Base-by-base conservation (phyloP, 1,140 invertebrate species). In the Drosophila saltans region DNA sequence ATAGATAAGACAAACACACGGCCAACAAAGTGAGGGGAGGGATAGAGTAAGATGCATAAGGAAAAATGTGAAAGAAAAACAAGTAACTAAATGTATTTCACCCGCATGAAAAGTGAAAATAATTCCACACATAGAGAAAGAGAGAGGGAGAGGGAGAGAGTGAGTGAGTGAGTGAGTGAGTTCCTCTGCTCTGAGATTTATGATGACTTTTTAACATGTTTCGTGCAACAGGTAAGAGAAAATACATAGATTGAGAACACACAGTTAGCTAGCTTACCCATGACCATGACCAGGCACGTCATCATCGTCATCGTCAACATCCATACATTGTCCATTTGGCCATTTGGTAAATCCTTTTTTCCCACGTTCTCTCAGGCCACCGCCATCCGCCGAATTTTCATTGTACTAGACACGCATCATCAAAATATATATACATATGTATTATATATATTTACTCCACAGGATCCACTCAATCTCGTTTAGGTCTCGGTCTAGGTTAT, bases 141-240 rank as follows among this genome's bases (percentile, higher is more conserved):
- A 45, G n/a, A 24, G 1, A 26, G 6, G 8, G 40, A 41, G 52
- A 75, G 55, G 52, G 9, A 43, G 43, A 40, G 24, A 41, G 36
- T 43, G 6, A 26, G 21, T 24, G 16, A 43, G 33, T 3, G 21
- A 62, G 56, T 7, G 21, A 36, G 40, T n/a, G 36, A 69, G 41
- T 57, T 69, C 57, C 21, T 58, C 39, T n/a, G n/a, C 66, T 52
- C 66, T 52, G 79, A 89, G 85, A 88, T 88, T 89, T 88, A 88
- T 88, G 85, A 88, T 88, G 84, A 88, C 84, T 88, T 88, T 84
- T 89, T 78, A 89, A 88, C 84, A 84, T 88, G 83, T 52, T 83
- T 77, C 65, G 72, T 69, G 79, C 84, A 88, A 88, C 84, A 88
- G 84, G 84, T 88, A 88, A 89, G 10, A 24, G 21, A 66, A 66